Evolutionary conservation across 2,113 vertebrate genomes (phyloP).

Genomic region (Thalassoma bifasciatum): DNA sequence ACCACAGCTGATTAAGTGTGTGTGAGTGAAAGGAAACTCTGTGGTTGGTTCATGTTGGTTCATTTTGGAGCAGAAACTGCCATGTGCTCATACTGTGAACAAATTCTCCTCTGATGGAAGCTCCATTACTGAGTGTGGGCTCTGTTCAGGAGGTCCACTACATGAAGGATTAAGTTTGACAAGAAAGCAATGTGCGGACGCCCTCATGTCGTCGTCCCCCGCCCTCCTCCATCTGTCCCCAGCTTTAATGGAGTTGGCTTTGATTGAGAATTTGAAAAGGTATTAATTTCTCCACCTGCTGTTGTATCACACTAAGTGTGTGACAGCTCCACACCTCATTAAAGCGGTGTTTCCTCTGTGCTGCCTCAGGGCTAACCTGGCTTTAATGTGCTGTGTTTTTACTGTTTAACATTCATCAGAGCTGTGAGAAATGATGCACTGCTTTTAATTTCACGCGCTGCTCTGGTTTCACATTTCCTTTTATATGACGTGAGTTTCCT

Average conservation of each 20-base stretch:
- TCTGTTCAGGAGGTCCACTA: not conserved
- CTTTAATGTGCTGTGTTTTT: slow-evolving; percentile 3
- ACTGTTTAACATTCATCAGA: slow-evolving; percentile 6
- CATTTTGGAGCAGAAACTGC: not conserved
- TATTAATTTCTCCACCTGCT: slow-evolving; percentile 25
- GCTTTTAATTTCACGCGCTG: not conserved
- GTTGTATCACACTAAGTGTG: slow-evolving; percentile 30
- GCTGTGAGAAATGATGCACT: not conserved
- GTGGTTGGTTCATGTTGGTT: too few species aligned
- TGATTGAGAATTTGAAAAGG: slow-evolving; percentile 36
- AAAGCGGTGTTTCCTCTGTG: not conserved
- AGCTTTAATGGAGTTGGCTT: slow-evolving; percentile 22
- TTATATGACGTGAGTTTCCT: not conserved
- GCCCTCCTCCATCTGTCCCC: slow-evolving; percentile 5
- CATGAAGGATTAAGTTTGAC: slow-evolving; percentile 1
- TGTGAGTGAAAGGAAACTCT: not conserved
- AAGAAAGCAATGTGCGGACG: not conserved
- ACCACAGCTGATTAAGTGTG: not conserved
- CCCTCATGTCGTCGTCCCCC: not conserved
- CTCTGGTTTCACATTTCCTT: not conserved
- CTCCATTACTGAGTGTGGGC: not conserved
- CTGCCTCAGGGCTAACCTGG: not conserved
- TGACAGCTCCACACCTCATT: slow-evolving; percentile 30
- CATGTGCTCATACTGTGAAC: not conserved
- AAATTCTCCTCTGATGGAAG: not conserved